Conservation (phyloP, 2,888 invertebrate genomes). For the Prenolepis imparis region DNA sequence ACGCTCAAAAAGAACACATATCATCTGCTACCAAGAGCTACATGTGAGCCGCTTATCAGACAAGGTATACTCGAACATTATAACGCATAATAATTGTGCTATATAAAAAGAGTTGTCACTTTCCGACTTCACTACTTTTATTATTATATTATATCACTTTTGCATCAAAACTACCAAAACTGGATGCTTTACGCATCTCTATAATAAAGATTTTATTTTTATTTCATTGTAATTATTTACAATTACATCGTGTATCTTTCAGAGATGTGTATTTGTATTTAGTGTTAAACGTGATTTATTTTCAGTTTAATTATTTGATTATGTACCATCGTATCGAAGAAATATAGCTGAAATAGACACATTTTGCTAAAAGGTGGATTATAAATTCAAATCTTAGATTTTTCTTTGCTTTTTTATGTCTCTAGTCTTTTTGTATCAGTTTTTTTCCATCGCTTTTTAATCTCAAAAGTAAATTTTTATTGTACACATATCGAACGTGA, state of each 20-base stretch:
- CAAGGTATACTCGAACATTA: conserved; percentile 96
- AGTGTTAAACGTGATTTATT: not conserved
- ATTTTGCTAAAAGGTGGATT: not conserved
- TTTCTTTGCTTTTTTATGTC: not conserved
- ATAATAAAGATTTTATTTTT: not conserved
- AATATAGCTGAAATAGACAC: not conserved
- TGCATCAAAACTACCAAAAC: not conserved
- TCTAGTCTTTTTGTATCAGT: not conserved
- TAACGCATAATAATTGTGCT: conserved; percentile 79
- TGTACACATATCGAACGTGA: not conserved
- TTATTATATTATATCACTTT: conserved; percentile 11
- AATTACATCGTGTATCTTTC: not conserved
- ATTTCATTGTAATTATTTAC: not conserved
- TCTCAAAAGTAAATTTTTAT: conserved; percentile 1
- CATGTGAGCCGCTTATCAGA: conserved; percentile 96
- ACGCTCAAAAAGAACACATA: conserved; percentile 96
- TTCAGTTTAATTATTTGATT: not conserved
- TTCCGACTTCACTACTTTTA: not conserved
- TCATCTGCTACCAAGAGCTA: conserved; percentile 95
- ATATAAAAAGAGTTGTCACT: not conserved
- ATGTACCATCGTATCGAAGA: not conserved
- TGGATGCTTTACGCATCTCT: not conserved
- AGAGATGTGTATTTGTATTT: not conserved
- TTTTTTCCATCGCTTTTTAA: not conserved
- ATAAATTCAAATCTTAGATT: not conserved